phyloP scores from a whole-genome alignment of 2,797 vertebrate species.

The Lagodon rhomboides region DNA sequence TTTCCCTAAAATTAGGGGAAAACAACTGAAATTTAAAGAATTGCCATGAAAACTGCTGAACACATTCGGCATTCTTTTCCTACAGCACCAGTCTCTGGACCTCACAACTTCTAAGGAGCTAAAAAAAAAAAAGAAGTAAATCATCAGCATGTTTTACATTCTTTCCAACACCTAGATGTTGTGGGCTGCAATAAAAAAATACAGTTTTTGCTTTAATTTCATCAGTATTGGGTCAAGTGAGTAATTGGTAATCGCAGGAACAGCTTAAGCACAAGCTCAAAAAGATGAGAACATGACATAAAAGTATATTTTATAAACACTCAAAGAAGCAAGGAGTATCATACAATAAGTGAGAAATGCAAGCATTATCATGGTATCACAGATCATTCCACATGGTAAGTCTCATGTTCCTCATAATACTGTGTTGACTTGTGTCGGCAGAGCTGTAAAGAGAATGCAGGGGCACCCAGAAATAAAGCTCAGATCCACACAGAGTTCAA shows the following conservation, averaged over 20 bases:
- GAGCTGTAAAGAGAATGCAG: background rate
- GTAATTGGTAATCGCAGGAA: background rate
- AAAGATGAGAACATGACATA: background rate
- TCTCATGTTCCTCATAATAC: background rate
- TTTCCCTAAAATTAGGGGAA: background rate
- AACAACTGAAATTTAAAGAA: background rate
- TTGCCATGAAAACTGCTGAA: background rate
- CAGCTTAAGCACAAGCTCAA: background rate
- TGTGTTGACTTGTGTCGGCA: slow-evolving; percentile 2
- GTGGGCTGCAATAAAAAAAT: background rate
- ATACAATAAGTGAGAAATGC: background rate
- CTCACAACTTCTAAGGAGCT: background rate
- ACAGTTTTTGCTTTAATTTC: background rate
- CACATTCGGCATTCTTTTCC: background rate
- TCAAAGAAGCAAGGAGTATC: background rate
- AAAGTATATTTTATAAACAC: slow-evolving; percentile 5
- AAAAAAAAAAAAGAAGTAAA: background rate
- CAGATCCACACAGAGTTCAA: background rate
- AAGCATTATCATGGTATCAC: background rate
- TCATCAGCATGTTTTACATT: background rate
- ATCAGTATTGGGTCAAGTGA: background rate
- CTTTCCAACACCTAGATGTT: background rate
- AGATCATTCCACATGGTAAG: background rate
- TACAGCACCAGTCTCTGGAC: background rate
- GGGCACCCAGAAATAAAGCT: background rate